Conservation (phyloP, 1,140 invertebrate species). For the Bombus terrestris region DNA sequence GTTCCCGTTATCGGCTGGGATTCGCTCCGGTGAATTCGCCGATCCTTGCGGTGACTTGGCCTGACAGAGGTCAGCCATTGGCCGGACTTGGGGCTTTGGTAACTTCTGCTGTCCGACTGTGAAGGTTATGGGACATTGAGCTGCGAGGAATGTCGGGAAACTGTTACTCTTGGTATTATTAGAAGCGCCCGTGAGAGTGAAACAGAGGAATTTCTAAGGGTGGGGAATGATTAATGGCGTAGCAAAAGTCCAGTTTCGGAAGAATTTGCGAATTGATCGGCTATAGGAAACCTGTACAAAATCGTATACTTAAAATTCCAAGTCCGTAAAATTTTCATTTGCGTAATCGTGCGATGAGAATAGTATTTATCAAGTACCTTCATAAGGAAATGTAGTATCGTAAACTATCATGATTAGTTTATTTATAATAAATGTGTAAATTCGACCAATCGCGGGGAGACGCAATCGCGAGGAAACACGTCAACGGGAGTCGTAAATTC, state of each 20-base stretch:
- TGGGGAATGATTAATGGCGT: background rate
- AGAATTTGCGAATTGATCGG: background rate
- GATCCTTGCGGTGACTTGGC: background rate
- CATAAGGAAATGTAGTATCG: too few relatives aligned
- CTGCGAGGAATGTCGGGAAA: constrained; percentile 1
- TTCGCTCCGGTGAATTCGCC: constrained; percentile 27
- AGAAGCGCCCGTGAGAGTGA: background rate
- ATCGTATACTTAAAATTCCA: background rate
- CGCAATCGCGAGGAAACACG: too few relatives aligned
- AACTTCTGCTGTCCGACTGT: constrained; percentile 15
- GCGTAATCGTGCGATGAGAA: background rate
- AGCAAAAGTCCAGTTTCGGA: background rate
- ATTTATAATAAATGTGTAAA: too few relatives aligned
- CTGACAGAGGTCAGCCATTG: constrained; percentile 32
- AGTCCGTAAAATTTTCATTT: background rate
- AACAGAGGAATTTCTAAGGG: background rate
- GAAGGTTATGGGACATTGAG: constrained; percentile 4
- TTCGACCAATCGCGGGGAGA: too few relatives aligned
- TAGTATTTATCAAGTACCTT: background rate
- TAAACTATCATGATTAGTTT: too few relatives aligned
- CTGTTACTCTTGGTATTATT: constrained; percentile 12
- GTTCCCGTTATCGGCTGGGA: constrained; percentile 28
- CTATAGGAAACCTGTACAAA: background rate
- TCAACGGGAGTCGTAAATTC: too few relatives aligned
- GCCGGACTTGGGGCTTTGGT: constrained; percentile 2